Base-by-base conservation (phyloP, 1,140 invertebrate species). In the Drosophila ercepeae region DNA sequence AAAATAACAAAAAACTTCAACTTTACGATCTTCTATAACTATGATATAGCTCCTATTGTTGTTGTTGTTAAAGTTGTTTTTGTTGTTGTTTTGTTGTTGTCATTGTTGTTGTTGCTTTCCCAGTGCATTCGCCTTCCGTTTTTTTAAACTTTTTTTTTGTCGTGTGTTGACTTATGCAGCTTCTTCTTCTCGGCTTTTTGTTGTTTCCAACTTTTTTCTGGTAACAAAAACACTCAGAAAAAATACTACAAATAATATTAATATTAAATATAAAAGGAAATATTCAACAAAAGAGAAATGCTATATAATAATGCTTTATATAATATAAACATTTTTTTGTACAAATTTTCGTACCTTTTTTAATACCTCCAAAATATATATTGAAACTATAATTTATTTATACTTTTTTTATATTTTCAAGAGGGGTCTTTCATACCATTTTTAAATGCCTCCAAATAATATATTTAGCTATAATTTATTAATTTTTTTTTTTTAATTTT, bases 41-140 rank as follows among this genome's bases (percentile, higher is more conserved):
- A 60, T 61, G 73, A 60, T 78, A 55, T 46, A 51, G 54, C 52
- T 51, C 14, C 16, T 68, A 59, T 41, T 58, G 42, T 13, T 53
- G 51, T 36, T 48, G 29, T 11, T 41, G 29, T 18, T 63, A 39
- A 14, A 16, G 54, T 4, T 8, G 11, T 60, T 45, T 23, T 34
- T 64, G 9, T 34, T 51, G 1, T 39, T 44, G 39, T 4, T 55
- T 23, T 49, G 63, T 51, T 48, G 48, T 19, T 67, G 41, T 39
- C 55, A 21, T 50, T 77, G 48, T 55, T 70, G 27, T 74, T 60
- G 49, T 65, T 55, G 71, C 67, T 75, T 67, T 75, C 59, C 48
- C 60, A 79, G 77, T 67, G 71, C 77, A 79, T 79, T 78, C 76
- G 76, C 76, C 76, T 78, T 78, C 76, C 71, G 77, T 59, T 39